Evolutionary conservation across 1,140 invertebrate species (phyloP), one percentile per base, ranked within the genome.

Genomic region (Drosophila miranda): DNA sequence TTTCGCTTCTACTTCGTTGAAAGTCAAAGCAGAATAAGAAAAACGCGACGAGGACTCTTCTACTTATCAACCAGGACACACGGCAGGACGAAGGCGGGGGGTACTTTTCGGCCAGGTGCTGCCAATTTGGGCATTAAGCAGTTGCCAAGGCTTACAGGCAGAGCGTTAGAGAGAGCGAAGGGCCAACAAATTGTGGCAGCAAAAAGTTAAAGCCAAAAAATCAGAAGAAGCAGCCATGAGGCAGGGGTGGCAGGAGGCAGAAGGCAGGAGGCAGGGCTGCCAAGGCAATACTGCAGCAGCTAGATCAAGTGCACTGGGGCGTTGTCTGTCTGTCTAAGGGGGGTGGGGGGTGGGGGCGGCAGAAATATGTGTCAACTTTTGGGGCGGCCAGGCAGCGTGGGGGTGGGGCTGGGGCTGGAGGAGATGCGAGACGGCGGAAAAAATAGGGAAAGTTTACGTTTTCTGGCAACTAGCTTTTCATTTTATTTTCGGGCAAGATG

Each of bases 321-420:
- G 62, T 58, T 50, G 51, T 60, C 52, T 62, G 50, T 67, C 61
- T 58, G 55, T 67, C 61, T 58, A 51, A 62, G 55, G 43, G 60
- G 60, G 75, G 80, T 71, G 61, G 71, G 76, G 75, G 16, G 16
- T 0, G 16, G 0, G 83, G 82, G 78, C 50, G 66, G 54, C 46
- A 61, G 75, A 88, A 87, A 87, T 87, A 87, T 87, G 82, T 87
- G 82, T 87, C 82, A 87, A 87, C 82, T 78, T 78, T 78, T 63
- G 79, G 75, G 51, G 14, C 8, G 54, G 43, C 54, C n/a, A 23
- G 23, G 50, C 38, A 34, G 16, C 0, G 16, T 16, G 16, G 16
- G 16, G n/a, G n/a, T n/a, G n/a, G n/a, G n/a, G n/a, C n/a, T n/a
- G n/a, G n/a, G n/a, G n/a, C n/a, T n/a, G n/a, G n/a, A n/a, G n/a